These are phyloP conservation scores for Seira sanloemensis DNA, from an alignment of 2,888 invertebrate species.

Conservation along the genomic window DNA sequence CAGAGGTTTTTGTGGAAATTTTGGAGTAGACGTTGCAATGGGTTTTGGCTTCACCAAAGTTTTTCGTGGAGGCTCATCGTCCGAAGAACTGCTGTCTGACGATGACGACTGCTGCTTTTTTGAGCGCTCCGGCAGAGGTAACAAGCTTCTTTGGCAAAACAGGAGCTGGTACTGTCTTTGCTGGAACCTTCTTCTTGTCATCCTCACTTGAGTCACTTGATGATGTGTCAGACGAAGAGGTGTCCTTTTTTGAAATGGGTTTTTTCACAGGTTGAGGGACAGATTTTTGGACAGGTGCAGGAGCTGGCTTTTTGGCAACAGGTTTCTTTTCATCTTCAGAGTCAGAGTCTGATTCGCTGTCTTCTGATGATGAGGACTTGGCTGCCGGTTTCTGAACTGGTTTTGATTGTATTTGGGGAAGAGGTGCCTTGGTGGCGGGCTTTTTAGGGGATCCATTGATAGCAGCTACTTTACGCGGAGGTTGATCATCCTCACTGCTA, in stretches of 20 bases:
- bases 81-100: conserved; percentile 25
- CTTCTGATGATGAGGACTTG: conserved; percentile 54
- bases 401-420: background rate
- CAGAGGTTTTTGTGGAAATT: background rate
- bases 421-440: background rate
- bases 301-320: conserved; percentile 64
- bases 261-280: conserved; percentile 56
- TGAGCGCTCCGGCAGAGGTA: conserved; percentile 23
- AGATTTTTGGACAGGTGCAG: conserved; percentile 10
- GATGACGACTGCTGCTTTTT: conserved; percentile 63
- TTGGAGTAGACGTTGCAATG: background rate
- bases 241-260: conserved; percentile 34
- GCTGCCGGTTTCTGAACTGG: conserved; percentile 21
- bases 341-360: conserved; percentile 55
- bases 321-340: conserved; percentile 73
- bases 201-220: conserved; percentile 8
- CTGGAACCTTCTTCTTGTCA: background rate
- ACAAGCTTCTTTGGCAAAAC: background rate
- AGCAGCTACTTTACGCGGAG: conserved; percentile 5
- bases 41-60: background rate
- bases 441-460: conserved; percentile 17
- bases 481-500: conserved; percentile 24
- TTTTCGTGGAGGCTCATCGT: conserved; percentile 56
- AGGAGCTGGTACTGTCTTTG: conserved; percentile 23
- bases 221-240: conserved; percentile 22